Percentiles rank a stretch among this genome's conserved stretches.
Conservation (phyloP, 2,113 vertebrate species). For the Sphyrna mokarran region DNA sequence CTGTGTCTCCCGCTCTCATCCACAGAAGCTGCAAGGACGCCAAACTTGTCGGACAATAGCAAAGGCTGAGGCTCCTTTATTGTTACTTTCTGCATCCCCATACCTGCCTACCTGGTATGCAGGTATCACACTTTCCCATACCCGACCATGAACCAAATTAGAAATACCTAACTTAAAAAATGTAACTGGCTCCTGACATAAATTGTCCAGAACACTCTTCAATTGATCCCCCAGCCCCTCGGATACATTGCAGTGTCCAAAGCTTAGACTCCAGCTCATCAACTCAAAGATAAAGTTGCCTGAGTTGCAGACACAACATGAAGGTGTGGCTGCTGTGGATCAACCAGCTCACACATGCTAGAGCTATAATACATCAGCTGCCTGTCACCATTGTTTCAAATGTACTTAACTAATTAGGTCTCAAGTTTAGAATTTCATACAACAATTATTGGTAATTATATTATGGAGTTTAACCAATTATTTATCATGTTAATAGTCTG, state of each 20-base stretch:
- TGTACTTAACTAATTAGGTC: background rate
- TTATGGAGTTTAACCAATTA: background rate
- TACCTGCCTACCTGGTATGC: background rate
- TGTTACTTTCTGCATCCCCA: background rate
- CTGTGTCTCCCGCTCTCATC: background rate
- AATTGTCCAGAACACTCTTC: background rate
- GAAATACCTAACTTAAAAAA: background rate
- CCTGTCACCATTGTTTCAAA: background rate
- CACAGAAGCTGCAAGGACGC: background rate
- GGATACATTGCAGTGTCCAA: background rate
- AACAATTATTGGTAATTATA: background rate
- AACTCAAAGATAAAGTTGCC: background rate
- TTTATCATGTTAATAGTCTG: background rate
- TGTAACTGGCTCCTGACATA: background rate
- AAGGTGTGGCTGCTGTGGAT: background rate
- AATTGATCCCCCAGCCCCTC: too few species aligned
- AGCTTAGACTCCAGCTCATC: background rate
- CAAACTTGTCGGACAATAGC: background rate
- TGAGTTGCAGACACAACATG: background rate
- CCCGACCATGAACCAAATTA: background rate
- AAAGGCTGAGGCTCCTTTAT: background rate
- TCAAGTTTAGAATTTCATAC: background rate
- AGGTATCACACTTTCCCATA: background rate
- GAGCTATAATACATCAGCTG: background rate
- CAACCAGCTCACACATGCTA: background rate